phyloP scores from a whole-genome alignment of 2,888 invertebrate species.

The Aphidius colemani region DNA sequence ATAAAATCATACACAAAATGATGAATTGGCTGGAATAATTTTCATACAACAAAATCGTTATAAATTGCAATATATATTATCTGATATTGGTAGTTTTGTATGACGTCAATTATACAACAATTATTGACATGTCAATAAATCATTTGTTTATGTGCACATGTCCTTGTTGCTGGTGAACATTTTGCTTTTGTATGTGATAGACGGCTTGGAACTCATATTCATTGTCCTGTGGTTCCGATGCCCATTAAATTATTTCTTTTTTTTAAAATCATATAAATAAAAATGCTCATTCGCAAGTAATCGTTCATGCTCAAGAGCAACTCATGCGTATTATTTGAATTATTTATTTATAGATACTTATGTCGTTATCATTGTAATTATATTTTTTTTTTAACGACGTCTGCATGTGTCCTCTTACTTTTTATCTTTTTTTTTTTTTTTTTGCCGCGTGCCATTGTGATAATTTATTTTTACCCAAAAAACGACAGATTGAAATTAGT shows the following conservation, averaged over 20 bases:
- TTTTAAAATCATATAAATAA: background rate
- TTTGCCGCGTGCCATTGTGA: constrained; percentile 17
- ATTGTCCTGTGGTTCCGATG: background rate
- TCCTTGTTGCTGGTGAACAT: background rate
- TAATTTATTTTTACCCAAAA: constrained; percentile 7
- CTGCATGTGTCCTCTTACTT: constrained; percentile 8
- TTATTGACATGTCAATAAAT: constrained; percentile 26
- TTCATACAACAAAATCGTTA: background rate
- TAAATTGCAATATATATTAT: background rate
- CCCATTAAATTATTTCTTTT: background rate
- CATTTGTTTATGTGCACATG: constrained; percentile 14
- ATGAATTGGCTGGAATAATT: constrained; percentile 3
- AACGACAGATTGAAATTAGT: background rate
- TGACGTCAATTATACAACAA: constrained; percentile 33
- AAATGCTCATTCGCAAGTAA: no score
- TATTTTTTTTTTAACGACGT: background rate
- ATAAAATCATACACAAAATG: background rate
- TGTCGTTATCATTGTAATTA: background rate
- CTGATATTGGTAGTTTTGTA: background rate
- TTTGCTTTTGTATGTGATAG: constrained; percentile 12
- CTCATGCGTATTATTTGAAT: no score
- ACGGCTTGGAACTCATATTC: background rate
- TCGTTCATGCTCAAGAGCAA: no score
- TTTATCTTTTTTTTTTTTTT: no score
- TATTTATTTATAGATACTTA: background rate